Conservation (phyloP, 2,888 invertebrate species). For the Stomorhina lunata region DNA sequence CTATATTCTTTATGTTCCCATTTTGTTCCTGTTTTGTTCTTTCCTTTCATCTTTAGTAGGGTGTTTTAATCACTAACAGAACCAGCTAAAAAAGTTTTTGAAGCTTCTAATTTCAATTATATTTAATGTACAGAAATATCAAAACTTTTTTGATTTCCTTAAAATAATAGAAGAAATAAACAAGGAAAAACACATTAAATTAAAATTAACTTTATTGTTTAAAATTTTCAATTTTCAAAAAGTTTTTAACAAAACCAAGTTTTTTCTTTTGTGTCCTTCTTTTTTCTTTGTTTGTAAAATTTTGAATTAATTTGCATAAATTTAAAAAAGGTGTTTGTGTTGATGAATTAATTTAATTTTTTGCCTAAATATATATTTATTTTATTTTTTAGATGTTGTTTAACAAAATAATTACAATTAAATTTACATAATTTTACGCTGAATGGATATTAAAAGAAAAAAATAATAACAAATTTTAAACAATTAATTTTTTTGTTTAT, state of each 20-base stretch:
- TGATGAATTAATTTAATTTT: not conserved
- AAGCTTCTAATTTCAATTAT: too few species aligned
- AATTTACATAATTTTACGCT: not conserved
- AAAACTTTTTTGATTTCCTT: too few species aligned
- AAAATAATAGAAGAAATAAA: not conserved
- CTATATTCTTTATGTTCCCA: too few species aligned
- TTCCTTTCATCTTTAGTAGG: too few species aligned
- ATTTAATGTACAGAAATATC: too few species aligned
- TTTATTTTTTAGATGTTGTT: not conserved
- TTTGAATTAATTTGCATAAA: not conserved
- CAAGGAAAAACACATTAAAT: not conserved
- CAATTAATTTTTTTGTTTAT: too few species aligned
- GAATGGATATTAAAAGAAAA: not conserved
- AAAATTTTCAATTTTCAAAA: not conserved
- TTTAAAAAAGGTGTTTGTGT: not conserved
- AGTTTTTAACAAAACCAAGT: not conserved
- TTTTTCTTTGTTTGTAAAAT: not conserved
- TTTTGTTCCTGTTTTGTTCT: too few species aligned
- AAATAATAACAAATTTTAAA: too few species aligned
- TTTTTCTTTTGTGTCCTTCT: not conserved
- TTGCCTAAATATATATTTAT: too few species aligned
- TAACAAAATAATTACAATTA: not conserved
- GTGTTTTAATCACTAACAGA: too few species aligned
- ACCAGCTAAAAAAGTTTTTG: too few species aligned
- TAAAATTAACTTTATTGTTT: conserved; percentile 4